Evolutionary conservation across 2,797 vertebrate genomes (phyloP).

Genomic region (Phyllotis vaccarum): DNA sequence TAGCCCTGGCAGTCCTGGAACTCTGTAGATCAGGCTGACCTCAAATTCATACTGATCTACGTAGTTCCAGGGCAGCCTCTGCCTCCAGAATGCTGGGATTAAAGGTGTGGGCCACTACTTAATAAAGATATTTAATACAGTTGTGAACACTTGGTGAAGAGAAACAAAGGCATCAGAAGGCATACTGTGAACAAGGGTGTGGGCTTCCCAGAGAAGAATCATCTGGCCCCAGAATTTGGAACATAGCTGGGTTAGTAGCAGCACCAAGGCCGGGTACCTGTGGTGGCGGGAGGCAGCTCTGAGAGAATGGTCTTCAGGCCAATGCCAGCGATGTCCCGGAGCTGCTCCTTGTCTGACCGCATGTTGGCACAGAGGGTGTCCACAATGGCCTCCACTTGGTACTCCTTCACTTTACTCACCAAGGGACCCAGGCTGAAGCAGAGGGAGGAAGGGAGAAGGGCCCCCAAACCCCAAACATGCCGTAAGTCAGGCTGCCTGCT

Average conservation of each 20-base stretch:
- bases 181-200: background rate
- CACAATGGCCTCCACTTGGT: slow-evolving; percentile 97
- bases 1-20: background rate
- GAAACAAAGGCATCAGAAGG: background rate
- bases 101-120: background rate
- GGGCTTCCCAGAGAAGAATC: background rate
- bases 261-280: slow-evolving; percentile 88
- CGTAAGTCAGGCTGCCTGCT: background rate
- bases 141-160: background rate
- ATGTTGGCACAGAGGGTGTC: slow-evolving; percentile 96
- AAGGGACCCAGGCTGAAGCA: slow-evolving; percentile 93
- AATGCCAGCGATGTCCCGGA: slow-evolving; percentile 97
- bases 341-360: slow-evolving; percentile 96
- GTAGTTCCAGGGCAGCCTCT: too few species aligned
- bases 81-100: background rate
- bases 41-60: background rate
- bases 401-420: slow-evolving; percentile 97
- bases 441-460: background rate
- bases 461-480: background rate
- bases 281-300: slow-evolving; percentile 92
- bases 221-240: background rate
- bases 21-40: too few species aligned
- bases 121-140: background rate
- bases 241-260: background rate
- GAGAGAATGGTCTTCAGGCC: slow-evolving; percentile 97